Conservation (phyloP, 1,140 invertebrate species). For the Drosophila cardini region DNA sequence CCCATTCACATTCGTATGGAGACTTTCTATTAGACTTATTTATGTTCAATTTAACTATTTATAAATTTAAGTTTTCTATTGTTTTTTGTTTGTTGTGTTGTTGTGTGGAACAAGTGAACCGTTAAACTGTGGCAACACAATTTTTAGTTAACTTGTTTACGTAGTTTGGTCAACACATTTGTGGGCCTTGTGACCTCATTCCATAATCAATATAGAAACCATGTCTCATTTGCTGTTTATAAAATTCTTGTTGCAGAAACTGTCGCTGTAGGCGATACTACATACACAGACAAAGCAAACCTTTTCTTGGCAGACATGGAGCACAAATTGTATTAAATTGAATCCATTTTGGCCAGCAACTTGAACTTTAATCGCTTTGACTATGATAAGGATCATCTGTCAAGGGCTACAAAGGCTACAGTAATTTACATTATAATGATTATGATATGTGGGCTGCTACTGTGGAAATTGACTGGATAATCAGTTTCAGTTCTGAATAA, state of each 20-base stretch:
- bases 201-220: constrained; percentile 22
- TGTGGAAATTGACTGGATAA: too few relatives aligned
- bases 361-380: neutral
- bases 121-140: constrained; percentile 6
- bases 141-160: constrained; percentile 34
- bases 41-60: constrained; percentile 19
- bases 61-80: constrained; percentile 14
- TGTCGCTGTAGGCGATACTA: too few relatives aligned
- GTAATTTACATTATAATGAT: neutral
- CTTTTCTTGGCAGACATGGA: constrained; percentile 3
- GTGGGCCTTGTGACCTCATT: constrained; percentile 20
- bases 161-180: constrained; percentile 10
- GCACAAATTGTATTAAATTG: constrained; percentile 20
- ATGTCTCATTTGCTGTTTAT: constrained; percentile 1
- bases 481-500: neutral
- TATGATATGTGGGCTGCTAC: neutral
- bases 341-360: neutral
- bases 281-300: neutral
- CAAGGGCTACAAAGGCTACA: neutral
- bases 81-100: neutral
- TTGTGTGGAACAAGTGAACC: neutral
- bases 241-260: neutral
- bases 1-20: neutral
- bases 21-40: neutral
- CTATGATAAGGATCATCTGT: neutral